Conservation (phyloP, 2,113 vertebrate genomes). For the Poeciliopsis occidentalis region DNA sequence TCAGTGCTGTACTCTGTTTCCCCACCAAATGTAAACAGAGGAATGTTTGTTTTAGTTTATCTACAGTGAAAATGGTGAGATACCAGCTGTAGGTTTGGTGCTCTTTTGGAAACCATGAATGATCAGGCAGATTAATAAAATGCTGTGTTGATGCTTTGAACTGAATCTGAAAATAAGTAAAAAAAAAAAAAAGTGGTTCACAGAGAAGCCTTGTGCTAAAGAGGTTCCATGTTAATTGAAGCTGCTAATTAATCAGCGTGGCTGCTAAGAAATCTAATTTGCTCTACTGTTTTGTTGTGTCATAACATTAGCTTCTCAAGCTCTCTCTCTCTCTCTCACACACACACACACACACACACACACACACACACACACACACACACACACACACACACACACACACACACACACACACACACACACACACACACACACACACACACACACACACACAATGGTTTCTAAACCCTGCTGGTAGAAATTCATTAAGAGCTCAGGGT, state of each 20-base stretch:
- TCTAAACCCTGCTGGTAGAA: background rate
- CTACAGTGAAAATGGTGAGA: background rate
- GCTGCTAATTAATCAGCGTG: conserved; percentile 44
- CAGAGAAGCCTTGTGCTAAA: conserved; percentile 28
- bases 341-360: background rate
- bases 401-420: conserved; percentile 2
- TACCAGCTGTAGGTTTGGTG: background rate
- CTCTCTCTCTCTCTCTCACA: background rate
- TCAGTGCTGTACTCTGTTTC: background rate
- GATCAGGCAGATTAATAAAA: too few relatives aligned
- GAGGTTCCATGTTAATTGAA: conserved; percentile 47
- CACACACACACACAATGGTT: background rate
- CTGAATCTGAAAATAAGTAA: background rate
- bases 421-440: background rate
- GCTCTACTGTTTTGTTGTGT: conserved; percentile 21
- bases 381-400: background rate
- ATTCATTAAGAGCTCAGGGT: background rate
- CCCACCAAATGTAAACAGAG: too few relatives aligned
- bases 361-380: too few relatives aligned
- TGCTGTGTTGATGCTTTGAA: background rate
- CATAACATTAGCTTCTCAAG: conserved; percentile 29
- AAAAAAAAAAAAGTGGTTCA: conserved; percentile 15
- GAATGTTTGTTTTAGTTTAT: background rate
- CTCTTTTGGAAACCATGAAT: background rate
- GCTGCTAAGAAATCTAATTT: conserved; percentile 47